Evolutionary conservation across 2,113 vertebrate genomes (phyloP), one percentile per base, ranked within the genome.

Genomic region (Protomyctophum bolini): DNA sequence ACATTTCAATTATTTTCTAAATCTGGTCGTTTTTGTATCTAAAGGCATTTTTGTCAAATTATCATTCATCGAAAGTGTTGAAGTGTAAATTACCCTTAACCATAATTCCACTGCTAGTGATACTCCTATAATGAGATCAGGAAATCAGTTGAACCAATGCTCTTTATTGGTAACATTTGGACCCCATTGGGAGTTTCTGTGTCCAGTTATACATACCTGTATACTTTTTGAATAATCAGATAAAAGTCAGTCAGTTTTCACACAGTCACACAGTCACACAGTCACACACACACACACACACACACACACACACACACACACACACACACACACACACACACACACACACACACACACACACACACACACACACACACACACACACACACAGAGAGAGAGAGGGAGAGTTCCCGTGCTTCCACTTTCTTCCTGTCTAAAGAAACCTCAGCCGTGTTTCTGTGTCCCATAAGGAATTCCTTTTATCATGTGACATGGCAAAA

Each of bases 401-500:
- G 33, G 4, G 33, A 41, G 60, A 68, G 58, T 68, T 55, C 66
- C 52, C 75, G 85, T 63, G 74, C 76, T 80, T 84, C 82, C 82
- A 61, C 5, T 83, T 71, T 84, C 81, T 88, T 89, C 87, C 90
- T 90, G 87, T 80, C 86, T 83, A 77, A 54, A 63, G 87, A 86
- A 89, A 90, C 73, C 81, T 72, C 83, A 77, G 54, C 78, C 82
- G 58, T 83, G 85, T 86, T 87, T 80, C 76, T 28, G 65, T 7
- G 55, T 89, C 90, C 83, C 86, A 74, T 0, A 72, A 87, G 88
- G 83, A 88, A 77, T 79, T 77, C 54, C 81, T 90, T 90, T 90
- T 87, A 87, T 87, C 86, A 89, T 89, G 89, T 91, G 87, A 87
- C 84, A 83, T 14, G 66, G 68, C 52, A 54, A 58, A 52, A 77